These are phyloP conservation scores for Troilus luridus DNA, from an alignment of 2,888 invertebrate genomes.

Conservation along the genomic window DNA sequence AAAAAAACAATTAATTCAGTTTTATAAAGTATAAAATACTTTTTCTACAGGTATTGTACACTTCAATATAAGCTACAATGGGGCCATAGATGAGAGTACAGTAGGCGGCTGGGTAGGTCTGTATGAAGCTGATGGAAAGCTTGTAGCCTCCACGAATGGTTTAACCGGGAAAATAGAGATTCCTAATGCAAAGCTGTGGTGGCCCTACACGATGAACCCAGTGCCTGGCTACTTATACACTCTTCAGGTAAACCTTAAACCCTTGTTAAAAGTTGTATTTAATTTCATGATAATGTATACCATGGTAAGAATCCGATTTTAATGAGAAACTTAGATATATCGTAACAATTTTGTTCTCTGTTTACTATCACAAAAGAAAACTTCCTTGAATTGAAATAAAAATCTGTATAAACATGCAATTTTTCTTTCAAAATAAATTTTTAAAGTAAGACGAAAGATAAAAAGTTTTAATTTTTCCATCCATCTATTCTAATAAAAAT, in stretches of 20 bases:
- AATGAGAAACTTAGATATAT: no score
- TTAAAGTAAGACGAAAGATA: no score
- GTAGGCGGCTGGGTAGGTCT: constrained; percentile 68
- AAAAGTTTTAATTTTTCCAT: not conserved
- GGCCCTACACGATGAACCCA: constrained; percentile 90
- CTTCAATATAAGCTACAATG: constrained; percentile 73
- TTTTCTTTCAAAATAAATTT: no score
- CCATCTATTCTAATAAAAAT: not conserved
- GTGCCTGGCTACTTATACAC: constrained; percentile 88
- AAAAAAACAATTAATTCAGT: no score
- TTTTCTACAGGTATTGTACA: constrained; percentile 72
- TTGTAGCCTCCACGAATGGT: constrained; percentile 72
- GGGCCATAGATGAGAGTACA: constrained; percentile 66
- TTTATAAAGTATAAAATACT: not conserved
- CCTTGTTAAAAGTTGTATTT: not conserved
- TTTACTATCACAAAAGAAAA: no score
- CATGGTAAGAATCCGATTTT: not conserved
- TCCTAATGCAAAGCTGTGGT: constrained; percentile 86
- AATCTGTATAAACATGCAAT: no score
- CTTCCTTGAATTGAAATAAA: no score
- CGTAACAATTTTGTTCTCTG: no score
- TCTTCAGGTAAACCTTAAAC: constrained; percentile 75
- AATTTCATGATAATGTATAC: not conserved
- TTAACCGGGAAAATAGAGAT: constrained; percentile 77
- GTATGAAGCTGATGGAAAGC: constrained; percentile 73